Base-by-base conservation (phyloP, 2,113 vertebrate species). In the Nothobranchius furzeri region DNA sequence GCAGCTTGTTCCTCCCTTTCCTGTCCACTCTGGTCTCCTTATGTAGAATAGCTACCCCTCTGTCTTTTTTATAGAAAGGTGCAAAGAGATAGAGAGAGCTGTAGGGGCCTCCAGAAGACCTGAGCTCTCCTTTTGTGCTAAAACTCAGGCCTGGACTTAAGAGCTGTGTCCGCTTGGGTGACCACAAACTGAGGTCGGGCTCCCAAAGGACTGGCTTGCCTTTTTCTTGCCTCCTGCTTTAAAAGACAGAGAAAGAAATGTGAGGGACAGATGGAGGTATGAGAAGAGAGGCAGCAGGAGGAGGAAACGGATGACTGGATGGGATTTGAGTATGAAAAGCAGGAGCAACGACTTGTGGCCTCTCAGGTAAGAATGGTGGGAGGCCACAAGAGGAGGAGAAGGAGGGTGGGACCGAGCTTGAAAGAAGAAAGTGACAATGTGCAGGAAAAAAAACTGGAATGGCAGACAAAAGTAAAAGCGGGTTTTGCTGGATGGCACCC, bases 151-250 rank as follows among this genome's bases (percentile, higher is more conserved):
- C 66, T 87, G 86, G 84, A 85, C 88, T 87, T 89, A 82, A 83
- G 88, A 75, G 85, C 78, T 64, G 69, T 83, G 71, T 88, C 72
- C 69, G 89, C 90, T 88, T 86, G 82, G 77, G 69, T 85, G 85
- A 91, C 70, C 88, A 89, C 82, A 74, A 79, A 92, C 86, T 87
- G 80, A 87, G 82, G 76, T 69, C 54, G 8, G 59, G 53, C 57
- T 60, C 84, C 87, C 79, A 86, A 87, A 88, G 76, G 84, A 84
- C 69, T 65, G 52, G 75, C 80, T 81, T 30, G 82, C 73, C 87
- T 83, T 87, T 86, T 87, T 84, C 48, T 81, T 84, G 79, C 75
- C 78, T 75, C 56, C 71, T 87, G 66, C 78, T 87, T 68, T 85
- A 85, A 88, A 82, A 83, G 81, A 73, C 69, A 71, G 79, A 78